phyloP scores from a whole-genome alignment of 2,888 invertebrate species.

The Melangyna quadrimaculata region DNA sequence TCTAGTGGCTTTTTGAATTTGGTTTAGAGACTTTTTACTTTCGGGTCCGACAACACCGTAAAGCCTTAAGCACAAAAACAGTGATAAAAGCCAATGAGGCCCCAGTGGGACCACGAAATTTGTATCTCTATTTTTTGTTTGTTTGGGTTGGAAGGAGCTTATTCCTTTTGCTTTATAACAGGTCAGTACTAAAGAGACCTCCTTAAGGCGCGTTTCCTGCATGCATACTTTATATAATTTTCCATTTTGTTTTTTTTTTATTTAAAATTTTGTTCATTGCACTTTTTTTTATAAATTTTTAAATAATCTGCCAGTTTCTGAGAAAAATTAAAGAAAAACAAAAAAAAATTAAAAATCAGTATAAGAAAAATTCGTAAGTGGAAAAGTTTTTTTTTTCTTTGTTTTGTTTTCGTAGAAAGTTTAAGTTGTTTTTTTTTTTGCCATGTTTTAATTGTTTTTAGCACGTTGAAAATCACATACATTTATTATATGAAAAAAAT shows the following conservation, averaged over 20 bases:
- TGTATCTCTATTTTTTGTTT: too few species aligned
- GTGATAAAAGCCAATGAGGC: too few species aligned
- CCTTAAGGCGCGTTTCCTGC: too few species aligned
- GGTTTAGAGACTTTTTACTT: too few species aligned
- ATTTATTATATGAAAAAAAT: background rate
- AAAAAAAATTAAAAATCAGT: background rate
- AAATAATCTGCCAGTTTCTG: conserved; percentile 7
- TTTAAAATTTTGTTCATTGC: conserved; percentile 28
- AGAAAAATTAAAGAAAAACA: background rate
- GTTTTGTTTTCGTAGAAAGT: conserved; percentile 20
- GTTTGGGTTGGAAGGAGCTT: too few species aligned
- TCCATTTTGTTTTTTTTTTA: background rate
- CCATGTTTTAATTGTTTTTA: conserved; percentile 20
- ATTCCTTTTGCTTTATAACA: too few species aligned
- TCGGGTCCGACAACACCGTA: too few species aligned
- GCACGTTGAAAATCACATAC: conserved; percentile 43
- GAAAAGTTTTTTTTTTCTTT: conserved; percentile 10
- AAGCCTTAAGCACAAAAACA: too few species aligned
- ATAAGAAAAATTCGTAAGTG: conserved; percentile 4
- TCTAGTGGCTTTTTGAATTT: too few species aligned
- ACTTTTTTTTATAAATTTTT: background rate
- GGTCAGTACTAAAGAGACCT: too few species aligned
- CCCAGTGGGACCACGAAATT: too few species aligned
- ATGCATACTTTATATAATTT: background rate
- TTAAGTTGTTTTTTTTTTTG: conserved; percentile 14